Percentiles rank a stretch among this genome's conserved stretches.
Conservation (phyloP, 1,140 invertebrate species). For the Temnothorax nylanderi region DNA sequence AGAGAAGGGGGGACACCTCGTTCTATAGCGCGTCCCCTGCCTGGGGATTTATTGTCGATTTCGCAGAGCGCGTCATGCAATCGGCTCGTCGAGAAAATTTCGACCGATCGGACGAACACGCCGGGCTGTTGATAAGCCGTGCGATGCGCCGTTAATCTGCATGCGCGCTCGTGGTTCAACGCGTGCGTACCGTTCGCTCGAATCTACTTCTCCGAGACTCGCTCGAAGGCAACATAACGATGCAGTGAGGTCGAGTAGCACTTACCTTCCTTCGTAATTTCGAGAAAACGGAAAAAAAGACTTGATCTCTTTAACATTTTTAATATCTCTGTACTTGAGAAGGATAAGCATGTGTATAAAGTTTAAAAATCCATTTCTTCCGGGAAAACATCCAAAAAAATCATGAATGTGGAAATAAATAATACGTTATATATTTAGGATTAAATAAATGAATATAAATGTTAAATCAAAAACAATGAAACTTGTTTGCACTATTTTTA, state of each 20-base stretch:
- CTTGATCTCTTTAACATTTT: neutral
- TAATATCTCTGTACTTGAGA: neutral
- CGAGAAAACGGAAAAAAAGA: neutral
- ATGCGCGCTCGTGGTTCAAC: slow-evolving; percentile 59
- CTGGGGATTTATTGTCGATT: slow-evolving; percentile 76
- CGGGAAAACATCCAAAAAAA: neutral
- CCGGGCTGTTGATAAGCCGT: slow-evolving; percentile 77
- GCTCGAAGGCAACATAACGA: neutral
- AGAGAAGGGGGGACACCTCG: neutral
- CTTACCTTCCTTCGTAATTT: slow-evolving; percentile 19
- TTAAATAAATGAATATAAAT: slow-evolving; percentile 3
- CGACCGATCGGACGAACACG: slow-evolving; percentile 70
- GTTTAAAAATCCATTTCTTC: neutral
- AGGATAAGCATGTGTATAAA: neutral
- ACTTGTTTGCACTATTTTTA: neutral
- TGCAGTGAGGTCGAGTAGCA: neutral
- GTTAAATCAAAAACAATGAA: neutral
- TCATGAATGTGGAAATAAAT: neutral
- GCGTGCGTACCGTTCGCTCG: neutral
- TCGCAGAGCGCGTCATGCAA: slow-evolving; percentile 60
- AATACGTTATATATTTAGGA: neutral
- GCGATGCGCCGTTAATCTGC: slow-evolving; percentile 75
- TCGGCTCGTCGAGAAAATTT: slow-evolving; percentile 71
- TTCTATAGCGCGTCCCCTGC: neutral
- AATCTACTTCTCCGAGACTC: neutral